A percentile compares a stretch with the other conserved stretches of the same genome.
These are phyloP conservation scores for Motacilla tschutschensis DNA, from an alignment of 2,113 vertebrate species.

Conservation along the genomic window DNA sequence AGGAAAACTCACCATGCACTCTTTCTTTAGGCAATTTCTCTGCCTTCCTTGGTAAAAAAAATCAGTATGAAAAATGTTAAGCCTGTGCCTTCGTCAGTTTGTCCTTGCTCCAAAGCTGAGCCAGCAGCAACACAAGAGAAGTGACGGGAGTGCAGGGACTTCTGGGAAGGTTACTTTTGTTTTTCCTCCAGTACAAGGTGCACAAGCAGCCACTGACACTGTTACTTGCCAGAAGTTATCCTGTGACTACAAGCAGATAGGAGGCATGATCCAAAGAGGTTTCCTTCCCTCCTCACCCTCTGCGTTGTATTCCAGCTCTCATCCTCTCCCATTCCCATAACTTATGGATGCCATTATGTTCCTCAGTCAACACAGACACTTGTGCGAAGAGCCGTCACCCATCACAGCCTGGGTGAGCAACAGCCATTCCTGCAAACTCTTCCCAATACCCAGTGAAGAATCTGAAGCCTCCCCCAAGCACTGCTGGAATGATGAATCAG, in stretches of 20 bases:
- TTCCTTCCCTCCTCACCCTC: not conserved
- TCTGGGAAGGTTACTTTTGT: not conserved
- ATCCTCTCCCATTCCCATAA: not conserved
- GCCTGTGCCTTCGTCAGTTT: accelerated
- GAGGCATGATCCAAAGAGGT: not conserved
- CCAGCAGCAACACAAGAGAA: not conserved
- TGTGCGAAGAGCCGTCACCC: accelerated
- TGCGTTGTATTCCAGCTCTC: not conserved
- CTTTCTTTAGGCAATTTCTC: not conserved
- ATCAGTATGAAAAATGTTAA: not conserved
- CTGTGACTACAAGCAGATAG: not conserved
- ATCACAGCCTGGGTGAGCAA: not conserved
- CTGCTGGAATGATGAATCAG: not conserved
- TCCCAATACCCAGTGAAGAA: not conserved
- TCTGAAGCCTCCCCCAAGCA: not conserved
- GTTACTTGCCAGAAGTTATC: not conserved
- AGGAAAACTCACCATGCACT: not conserved
- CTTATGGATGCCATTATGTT: accelerated
- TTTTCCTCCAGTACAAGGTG: not conserved
- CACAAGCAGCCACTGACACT: not conserved
- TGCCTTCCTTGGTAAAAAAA: not conserved
- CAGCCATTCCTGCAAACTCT: not conserved
- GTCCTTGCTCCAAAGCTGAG: not conserved
- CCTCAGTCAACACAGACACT: not conserved
- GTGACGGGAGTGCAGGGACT: not conserved